These are phyloP conservation scores for Acanthochromis polyacanthus DNA, from an alignment of 2,113 vertebrate species.

Conservation along the genomic window DNA sequence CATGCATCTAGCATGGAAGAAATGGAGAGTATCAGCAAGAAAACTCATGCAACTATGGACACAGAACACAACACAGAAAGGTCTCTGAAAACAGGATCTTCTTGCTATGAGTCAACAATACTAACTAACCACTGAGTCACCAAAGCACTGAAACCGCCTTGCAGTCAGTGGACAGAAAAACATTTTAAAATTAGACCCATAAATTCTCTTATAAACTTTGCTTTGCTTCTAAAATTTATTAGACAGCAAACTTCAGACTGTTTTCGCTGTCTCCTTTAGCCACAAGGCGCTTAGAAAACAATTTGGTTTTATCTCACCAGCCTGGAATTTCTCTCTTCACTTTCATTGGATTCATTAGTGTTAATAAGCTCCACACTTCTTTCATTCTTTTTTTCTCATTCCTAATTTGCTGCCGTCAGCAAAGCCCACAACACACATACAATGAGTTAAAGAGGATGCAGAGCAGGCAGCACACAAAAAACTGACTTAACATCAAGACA, in stretches of 20 bases:
- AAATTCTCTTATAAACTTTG: slow-evolving; percentile 4
- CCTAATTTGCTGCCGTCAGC: slow-evolving; percentile 26
- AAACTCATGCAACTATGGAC: neutral
- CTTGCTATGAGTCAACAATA: slow-evolving; percentile 8
- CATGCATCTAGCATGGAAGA: neutral
- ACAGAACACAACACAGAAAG: neutral
- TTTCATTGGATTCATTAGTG: slow-evolving; percentile 26
- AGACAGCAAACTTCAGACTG: neutral
- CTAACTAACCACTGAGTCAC: neutral
- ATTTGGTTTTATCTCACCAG: slow-evolving; percentile 23
- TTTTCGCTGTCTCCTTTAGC: slow-evolving; percentile 1
- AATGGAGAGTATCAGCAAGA: neutral
- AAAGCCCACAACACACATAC: slow-evolving; percentile 5
- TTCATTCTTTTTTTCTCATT: neutral
- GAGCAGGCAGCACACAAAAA: slow-evolving; percentile 29
- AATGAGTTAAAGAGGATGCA: slow-evolving; percentile 17
- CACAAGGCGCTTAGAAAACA: slow-evolving; percentile 5
- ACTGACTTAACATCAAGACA: neutral
- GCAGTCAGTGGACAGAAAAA: neutral
- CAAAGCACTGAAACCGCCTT: neutral
- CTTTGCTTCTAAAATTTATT: neutral
- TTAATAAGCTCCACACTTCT: neutral
- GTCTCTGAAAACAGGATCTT: neutral
- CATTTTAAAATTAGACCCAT: slow-evolving; percentile 13
- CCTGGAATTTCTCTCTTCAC: slow-evolving; percentile 12